These are phyloP conservation scores for Medauroidea extradentata DNA, from an alignment of 1,140 invertebrate genomes.

Conservation along the genomic window DNA sequence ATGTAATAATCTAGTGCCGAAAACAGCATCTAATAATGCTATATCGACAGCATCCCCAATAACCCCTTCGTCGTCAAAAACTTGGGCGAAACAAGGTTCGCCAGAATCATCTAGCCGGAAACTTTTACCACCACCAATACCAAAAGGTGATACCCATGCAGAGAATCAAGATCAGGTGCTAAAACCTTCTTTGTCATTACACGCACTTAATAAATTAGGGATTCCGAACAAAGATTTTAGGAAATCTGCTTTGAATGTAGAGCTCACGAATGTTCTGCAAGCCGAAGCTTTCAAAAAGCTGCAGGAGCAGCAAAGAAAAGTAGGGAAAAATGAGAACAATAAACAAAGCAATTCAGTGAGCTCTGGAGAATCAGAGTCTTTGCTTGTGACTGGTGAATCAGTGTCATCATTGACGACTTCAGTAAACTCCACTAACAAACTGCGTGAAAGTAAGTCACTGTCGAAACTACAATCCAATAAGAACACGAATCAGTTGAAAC, in stretches of 20 bases:
- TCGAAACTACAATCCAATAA: no score
- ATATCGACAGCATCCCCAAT: not conserved
- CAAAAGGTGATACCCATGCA: constrained; percentile 46
- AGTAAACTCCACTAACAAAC: constrained; percentile 6
- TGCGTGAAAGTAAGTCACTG: no score
- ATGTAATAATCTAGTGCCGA: no score
- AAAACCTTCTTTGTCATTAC: not conserved
- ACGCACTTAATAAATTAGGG: constrained; percentile 1
- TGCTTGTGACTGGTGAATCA: not conserved
- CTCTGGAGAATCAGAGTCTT: constrained; percentile 4
- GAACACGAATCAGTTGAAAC: no score
- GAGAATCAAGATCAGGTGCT: constrained; percentile 21
- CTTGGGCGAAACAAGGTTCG: constrained; percentile 28
- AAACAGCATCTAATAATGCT: not conserved
- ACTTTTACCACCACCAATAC: constrained; percentile 50
- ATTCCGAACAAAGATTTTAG: constrained; percentile 67
- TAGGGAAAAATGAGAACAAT: not conserved
- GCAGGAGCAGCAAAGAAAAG: constrained; percentile 43
- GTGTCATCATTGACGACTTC: not conserved
- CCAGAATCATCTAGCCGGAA: constrained; percentile 23
- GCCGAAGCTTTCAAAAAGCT: constrained; percentile 35
- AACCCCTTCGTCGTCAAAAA: not conserved
- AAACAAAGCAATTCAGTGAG: constrained; percentile 14
- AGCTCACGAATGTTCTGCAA: constrained; percentile 24
- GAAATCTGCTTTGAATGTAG: constrained; percentile 70